These are phyloP conservation scores for Morus bassanus DNA, from an alignment of 2,797 vertebrate genomes.

Conservation along the genomic window DNA sequence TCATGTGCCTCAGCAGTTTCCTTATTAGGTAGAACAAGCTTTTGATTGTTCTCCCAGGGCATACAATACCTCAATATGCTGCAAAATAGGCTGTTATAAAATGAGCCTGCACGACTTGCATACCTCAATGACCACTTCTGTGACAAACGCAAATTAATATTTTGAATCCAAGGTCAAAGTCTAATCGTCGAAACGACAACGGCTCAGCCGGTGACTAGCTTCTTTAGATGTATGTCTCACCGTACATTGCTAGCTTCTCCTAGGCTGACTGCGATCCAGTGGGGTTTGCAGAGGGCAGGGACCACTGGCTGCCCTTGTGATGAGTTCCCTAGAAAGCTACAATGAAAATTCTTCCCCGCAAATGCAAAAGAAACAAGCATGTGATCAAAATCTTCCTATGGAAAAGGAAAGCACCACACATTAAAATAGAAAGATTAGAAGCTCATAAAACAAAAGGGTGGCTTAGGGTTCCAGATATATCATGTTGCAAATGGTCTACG, in stretches of 20 bases:
- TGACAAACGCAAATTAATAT: not conserved
- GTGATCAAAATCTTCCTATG: not conserved
- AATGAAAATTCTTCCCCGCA: not conserved
- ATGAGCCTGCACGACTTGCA: not conserved
- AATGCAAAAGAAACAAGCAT: not conserved
- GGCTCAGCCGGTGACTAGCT: not conserved
- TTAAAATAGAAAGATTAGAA: constrained; percentile 35
- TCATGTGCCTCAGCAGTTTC: constrained; percentile 37
- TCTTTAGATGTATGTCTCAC: not conserved
- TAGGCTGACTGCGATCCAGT: not conserved
- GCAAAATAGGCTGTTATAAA: constrained; percentile 17
- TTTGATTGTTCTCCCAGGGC: constrained; percentile 17
- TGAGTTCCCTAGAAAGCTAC: not conserved
- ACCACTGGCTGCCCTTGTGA: not conserved
- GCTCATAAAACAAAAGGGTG: constrained; percentile 53
- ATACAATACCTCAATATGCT: not conserved
- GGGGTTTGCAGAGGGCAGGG: not conserved
- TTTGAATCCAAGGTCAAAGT: constrained; percentile 12
- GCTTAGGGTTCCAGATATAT: constrained; percentile 20
- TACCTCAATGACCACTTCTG: not conserved
- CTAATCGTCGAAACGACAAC: not conserved
- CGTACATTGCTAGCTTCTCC: not conserved
- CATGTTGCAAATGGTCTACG: constrained; percentile 38
- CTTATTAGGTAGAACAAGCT: constrained; percentile 52
- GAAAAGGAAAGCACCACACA: constrained; percentile 6